Evolutionary conservation across 1,140 invertebrate species (phyloP).

Genomic region (Nylanderia fulva): DNA sequence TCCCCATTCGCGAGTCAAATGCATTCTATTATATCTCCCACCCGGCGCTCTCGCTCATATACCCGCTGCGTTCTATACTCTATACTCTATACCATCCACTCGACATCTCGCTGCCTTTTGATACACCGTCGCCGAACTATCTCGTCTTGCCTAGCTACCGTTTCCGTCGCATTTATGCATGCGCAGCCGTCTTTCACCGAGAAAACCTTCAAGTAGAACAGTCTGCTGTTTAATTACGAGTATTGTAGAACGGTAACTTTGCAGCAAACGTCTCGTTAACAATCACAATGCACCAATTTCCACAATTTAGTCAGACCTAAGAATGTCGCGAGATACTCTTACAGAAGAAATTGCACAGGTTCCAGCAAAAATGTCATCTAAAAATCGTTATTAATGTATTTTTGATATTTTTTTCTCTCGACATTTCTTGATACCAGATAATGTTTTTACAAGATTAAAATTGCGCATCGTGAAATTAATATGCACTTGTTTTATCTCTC

Average conservation of each 20-base stretch:
- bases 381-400: background rate
- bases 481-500: background rate
- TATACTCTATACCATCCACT: slow-evolving; percentile 69
- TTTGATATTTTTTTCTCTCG: background rate
- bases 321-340: background rate
- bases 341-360: background rate
- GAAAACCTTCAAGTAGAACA: slow-evolving; percentile 51
- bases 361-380: background rate
- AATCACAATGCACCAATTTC: slow-evolving; percentile 35
- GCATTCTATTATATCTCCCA: slow-evolving; percentile 77
- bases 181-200: slow-evolving; percentile 1
- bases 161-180: slow-evolving; percentile 31
- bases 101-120: slow-evolving; percentile 63
- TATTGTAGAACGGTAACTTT: slow-evolving; percentile 31
- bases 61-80: slow-evolving; percentile 62
- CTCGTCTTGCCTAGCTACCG: slow-evolving; percentile 15
- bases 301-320: slow-evolving; percentile 6
- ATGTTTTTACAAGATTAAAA: background rate
- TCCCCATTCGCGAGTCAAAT: slow-evolving; percentile 55
- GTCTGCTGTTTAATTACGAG: slow-evolving; percentile 42
- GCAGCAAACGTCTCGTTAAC: slow-evolving; percentile 48
- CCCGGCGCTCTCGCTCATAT: slow-evolving; percentile 51
- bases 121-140: slow-evolving; percentile 46
- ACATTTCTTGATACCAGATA: background rate
- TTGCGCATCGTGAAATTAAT: background rate